Evolutionary conservation across 2,113 vertebrate species (phyloP), one percentile per base, ranked within the genome.

Genomic region (Charina bottae): DNA sequence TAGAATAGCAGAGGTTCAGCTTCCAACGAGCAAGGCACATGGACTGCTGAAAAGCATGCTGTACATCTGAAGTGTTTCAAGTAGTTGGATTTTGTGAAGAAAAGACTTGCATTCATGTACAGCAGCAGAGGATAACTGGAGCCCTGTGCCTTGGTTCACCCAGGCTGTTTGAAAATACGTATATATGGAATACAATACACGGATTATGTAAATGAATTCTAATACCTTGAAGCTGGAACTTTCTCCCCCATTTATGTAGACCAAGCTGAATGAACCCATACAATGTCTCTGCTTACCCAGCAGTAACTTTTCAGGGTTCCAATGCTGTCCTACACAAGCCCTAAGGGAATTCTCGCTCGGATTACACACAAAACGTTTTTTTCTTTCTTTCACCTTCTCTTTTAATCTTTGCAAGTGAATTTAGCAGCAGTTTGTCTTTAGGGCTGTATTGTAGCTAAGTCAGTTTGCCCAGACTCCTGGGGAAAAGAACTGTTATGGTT

Each of bases 81-180:
- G 42, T 90, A 88, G 93, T 90, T 89, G 0, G 0, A 6, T 92
- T 92, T 78, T 28, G 23, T 55, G 54, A 93, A 88, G 49, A 91
- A 89, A 89, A n/a, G 3, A 8, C 90, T 88, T 56, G 62, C 37
- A 1, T 68, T 93, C 55, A 5, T 92, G 62, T 92, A 88, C 62
- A 46, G 55, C 85, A 24, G 42, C 95, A 42, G 4, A 42, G 15
- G 24, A 9, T 88, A 94, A 94, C 37, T 83, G 33, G 62, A 54
- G 62, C 6, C 64, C 56, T 83, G 86, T 94, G 89, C 84, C 92
- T 84, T 84, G 87, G 91, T 94, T 94, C 37, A n/a, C 28, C 42
- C 24, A 54, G 11, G 59, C 91, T 83, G 33, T 83, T 56, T 83
- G 21, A 85, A 94, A 94, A 90, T 64, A 64, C 5, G 62, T 0